phyloP scores from a whole-genome alignment of 2,797 vertebrate species.

The Poliocrania exsul region DNA sequence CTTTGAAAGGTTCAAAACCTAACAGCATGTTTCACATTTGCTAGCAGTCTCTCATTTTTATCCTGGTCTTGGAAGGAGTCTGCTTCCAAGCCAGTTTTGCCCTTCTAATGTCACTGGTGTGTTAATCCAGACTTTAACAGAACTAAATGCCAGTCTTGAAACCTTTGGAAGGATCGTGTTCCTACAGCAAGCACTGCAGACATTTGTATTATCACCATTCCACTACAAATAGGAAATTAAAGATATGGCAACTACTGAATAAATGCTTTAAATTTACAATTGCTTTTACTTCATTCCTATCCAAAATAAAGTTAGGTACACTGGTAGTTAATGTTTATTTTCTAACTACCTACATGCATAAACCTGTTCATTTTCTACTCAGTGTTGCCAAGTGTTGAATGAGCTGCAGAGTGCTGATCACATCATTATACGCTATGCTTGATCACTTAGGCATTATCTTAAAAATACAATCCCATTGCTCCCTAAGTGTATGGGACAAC shows the following conservation, averaged over 20 bases:
- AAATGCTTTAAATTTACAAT: not conserved
- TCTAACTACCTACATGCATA: not conserved
- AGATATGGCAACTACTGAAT: not conserved
- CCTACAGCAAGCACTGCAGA: not conserved
- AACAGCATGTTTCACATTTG: slow-evolving; percentile 28
- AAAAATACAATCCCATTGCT: not conserved
- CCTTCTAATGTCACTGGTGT: not conserved
- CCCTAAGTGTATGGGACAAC: not conserved
- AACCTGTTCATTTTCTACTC: not conserved
- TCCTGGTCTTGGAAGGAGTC: not conserved
- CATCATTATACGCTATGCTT: not conserved
- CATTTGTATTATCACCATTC: not conserved
- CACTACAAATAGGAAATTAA: not conserved
- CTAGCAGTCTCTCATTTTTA: not conserved
- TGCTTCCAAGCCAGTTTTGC: not conserved
- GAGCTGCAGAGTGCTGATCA: not conserved
- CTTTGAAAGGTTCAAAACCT: slow-evolving; percentile 37
- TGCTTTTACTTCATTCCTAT: not conserved
- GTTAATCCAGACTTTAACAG: not conserved
- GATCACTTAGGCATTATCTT: not conserved
- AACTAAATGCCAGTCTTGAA: not conserved
- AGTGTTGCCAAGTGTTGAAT: not conserved
- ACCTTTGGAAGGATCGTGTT: not conserved
- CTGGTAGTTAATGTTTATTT: not conserved
- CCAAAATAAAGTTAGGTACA: not conserved